Evolutionary conservation across 92 coral and sea anemone genomes (phyloP).

Genomic region (Umimayanthus kanabou): DNA sequence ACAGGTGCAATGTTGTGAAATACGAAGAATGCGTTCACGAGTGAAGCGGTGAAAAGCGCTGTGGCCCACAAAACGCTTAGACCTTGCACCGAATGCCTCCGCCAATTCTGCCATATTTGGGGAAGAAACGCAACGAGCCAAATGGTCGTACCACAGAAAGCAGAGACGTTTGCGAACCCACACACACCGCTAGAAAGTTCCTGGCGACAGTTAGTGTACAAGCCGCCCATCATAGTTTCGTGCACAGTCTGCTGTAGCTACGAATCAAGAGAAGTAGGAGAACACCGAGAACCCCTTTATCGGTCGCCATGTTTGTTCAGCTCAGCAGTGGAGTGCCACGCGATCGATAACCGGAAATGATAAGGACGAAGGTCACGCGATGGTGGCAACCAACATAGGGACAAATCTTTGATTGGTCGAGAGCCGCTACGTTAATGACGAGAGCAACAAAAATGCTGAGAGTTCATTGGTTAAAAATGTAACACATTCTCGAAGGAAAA

Average conservation of each 20-base stretch:
- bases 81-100: constrained; percentile 53
- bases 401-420: no score
- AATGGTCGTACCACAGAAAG: constrained; percentile 26
- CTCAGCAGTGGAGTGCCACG: no score
- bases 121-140: constrained; percentile 58
- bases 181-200: constrained; percentile 35
- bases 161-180: constrained; percentile 52
- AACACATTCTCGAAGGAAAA: no score
- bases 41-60: constrained; percentile 63
- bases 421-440: no score
- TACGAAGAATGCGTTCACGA: constrained; percentile 58
- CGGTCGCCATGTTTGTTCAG: constrained; percentile 11
- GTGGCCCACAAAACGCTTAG: constrained; percentile 69
- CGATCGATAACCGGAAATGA: no score
- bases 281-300: neutral
- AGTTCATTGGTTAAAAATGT: no score
- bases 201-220: constrained; percentile 46
- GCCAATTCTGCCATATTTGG: constrained; percentile 61
- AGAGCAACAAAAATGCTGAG: no score
- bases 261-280: neutral
- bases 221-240: constrained; percentile 2
- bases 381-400: no score
- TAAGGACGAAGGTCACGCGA: no score
- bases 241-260: neutral
- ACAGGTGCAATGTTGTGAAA: constrained; percentile 38